Base-by-base conservation (phyloP, 2,797 vertebrate genomes). In the Paedocypris micromegethes region DNA sequence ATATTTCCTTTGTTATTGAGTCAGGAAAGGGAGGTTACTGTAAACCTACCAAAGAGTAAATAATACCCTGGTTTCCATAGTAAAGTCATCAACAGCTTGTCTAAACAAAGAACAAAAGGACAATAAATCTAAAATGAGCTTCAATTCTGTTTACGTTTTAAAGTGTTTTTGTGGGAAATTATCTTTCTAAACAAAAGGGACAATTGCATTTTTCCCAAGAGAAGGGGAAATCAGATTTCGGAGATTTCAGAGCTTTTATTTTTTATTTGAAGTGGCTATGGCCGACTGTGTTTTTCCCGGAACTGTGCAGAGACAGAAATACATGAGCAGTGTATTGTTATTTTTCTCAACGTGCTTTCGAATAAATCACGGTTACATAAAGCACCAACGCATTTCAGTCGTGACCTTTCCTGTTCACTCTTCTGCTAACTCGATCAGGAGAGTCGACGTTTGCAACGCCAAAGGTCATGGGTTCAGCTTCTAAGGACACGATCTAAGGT, bases 91-190 rank as follows among this genome's bases (percentile, higher is more conserved):
- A 92, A 93, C 88, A 76, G 80, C 67, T 46, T 0, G 58, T 79
- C 44, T 9, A 87, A 86, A 88, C 82, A 87, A 88, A 91, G 87
- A 87, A 84, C 79, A 75, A 80, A 79, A 77, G 59, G 78, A 86
- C 84, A 84, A 91, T 93, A 91, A 93, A 92, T 93, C 90, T 89
- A 79, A 23, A 23, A 81, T 77, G 82, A 59, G 82, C 88, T 90
- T 92, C 91, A 89, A 90, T 91, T 92, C 83, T 92, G 90, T 92
- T 93, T 90, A 83, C 85, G 88, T 93, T 91, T 82, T 84, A 83
- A 80, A 83, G 82, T 88, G 87, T 91, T 70, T 90, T 88, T 83
- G 80, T 83, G 85, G 87, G 86, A 87, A 90, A 92, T 90, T 83
- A 78, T 66, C 80, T 86, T 87, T 85, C 83, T 86, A 86, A 86